Percentiles rank a stretch among this genome's conserved stretches.
These are phyloP conservation scores for Rhyacophila evoluta DNA, from an alignment of 2,888 invertebrate species.

Conservation along the genomic window DNA sequence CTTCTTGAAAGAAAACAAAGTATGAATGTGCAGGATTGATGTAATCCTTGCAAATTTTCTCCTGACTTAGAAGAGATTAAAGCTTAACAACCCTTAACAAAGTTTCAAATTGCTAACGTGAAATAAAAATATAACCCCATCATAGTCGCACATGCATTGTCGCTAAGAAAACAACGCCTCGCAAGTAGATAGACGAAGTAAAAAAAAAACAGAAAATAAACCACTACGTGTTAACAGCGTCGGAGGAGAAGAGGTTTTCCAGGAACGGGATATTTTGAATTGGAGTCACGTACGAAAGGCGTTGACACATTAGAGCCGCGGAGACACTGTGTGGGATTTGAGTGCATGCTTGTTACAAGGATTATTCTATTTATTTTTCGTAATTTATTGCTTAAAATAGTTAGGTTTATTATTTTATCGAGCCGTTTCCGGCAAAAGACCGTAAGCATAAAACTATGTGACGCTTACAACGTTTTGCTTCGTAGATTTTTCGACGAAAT, in stretches of 20 bases:
- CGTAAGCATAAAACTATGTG: too few species aligned
- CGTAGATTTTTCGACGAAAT: too few species aligned
- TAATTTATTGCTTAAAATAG: background rate
- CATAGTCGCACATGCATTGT: background rate
- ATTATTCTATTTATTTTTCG: slow-evolving; percentile 1
- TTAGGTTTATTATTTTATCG: background rate
- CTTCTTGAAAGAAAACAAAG: too few species aligned
- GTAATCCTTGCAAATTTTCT: too few species aligned
- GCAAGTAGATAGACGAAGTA: background rate
- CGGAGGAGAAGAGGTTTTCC: slow-evolving; percentile 17
- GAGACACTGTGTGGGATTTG: slow-evolving; percentile 19
- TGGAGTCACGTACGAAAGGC: slow-evolving; percentile 9
- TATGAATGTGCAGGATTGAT: too few species aligned
- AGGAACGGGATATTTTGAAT: background rate
- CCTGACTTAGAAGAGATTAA: too few species aligned
- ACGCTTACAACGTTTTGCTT: too few species aligned
- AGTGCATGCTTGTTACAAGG: slow-evolving; percentile 15
- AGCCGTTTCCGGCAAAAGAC: too few species aligned
- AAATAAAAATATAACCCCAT: slow-evolving; percentile 15
- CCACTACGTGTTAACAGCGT: slow-evolving; percentile 18
- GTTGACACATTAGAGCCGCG: slow-evolving; percentile 24
- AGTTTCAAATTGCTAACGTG: background rate
- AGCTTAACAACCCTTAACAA: background rate
- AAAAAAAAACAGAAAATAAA: background rate
- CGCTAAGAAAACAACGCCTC: background rate